phyloP scores from a whole-genome alignment of 2,113 vertebrate species.

The Brevimyrus niger region DNA sequence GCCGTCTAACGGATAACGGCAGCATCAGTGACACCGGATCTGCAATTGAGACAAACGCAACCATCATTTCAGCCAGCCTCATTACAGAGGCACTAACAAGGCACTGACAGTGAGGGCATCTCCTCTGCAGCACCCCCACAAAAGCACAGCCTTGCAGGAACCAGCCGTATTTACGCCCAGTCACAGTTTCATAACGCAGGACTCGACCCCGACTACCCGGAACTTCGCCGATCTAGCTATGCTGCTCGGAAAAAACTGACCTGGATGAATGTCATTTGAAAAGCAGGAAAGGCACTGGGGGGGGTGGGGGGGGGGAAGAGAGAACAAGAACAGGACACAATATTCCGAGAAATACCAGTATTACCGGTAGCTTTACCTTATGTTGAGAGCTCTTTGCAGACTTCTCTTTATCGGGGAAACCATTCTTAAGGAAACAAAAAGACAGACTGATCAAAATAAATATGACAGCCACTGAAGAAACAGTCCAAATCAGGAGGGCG shows the following conservation, averaged over 20 bases:
- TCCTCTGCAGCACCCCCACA: not conserved
- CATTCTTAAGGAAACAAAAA: slow-evolving; percentile 66
- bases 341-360: slow-evolving; percentile 14
- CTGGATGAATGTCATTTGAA: not conserved
- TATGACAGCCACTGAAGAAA: not conserved
- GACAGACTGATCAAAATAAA: slow-evolving; percentile 44
- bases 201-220: not conserved
- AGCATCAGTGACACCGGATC: not conserved
- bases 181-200: not conserved
- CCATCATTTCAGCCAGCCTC: not conserved
- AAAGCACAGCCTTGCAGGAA: not conserved
- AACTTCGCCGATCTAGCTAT: not conserved
- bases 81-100: not conserved
- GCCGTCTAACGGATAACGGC: not conserved
- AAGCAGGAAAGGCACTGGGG: not conserved
- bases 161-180: not conserved
- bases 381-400: slow-evolving; percentile 60
- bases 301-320: not conserved
- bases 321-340: not conserved
- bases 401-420: slow-evolving; percentile 65
- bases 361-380: slow-evolving; percentile 54
- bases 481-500: not conserved
- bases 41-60: not conserved
- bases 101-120: not conserved
- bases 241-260: not conserved